phyloP scores from a whole-genome alignment of 2,888 invertebrate species.

The Andricus quercusramuli region DNA sequence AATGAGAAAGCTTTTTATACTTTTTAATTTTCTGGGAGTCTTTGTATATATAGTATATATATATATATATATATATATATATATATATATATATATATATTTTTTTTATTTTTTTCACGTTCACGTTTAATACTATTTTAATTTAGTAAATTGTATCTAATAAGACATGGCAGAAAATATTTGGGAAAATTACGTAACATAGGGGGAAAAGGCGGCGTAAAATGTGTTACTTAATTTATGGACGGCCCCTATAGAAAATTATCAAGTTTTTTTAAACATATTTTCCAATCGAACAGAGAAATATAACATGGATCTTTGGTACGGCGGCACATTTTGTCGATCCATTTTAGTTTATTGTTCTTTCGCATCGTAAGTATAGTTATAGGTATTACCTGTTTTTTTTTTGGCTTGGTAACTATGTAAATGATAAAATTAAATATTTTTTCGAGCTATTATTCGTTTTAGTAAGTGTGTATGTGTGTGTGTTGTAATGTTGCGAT shows the following conservation, averaged over 20 bases:
- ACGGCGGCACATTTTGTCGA: constrained; percentile 21
- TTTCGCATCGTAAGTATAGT: background rate
- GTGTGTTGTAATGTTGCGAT: background rate
- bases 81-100: too few relatives aligned
- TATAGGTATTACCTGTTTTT: constrained; percentile 53
- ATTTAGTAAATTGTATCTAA: too few relatives aligned
- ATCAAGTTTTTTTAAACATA: background rate
- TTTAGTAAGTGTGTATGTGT: background rate
- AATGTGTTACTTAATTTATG: too few relatives aligned
- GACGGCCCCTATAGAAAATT: background rate
- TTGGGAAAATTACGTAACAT: too few relatives aligned
- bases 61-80: too few relatives aligned
- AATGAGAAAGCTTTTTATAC: too few relatives aligned
- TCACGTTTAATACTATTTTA: too few relatives aligned
- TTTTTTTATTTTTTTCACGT: too few relatives aligned
- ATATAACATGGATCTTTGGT: background rate
- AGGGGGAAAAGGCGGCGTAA: too few relatives aligned
- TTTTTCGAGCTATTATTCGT: constrained; percentile 40
- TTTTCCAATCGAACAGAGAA: background rate
- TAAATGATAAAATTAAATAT: constrained; percentile 70
- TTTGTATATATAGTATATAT: too few relatives aligned
- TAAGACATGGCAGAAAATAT: too few relatives aligned
- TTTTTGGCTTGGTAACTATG: constrained; percentile 76
- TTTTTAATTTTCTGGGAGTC: too few relatives aligned
- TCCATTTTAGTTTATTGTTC: constrained; percentile 27